Conservation (phyloP, 2,797 vertebrate species). For the Alcedo atthis region DNA sequence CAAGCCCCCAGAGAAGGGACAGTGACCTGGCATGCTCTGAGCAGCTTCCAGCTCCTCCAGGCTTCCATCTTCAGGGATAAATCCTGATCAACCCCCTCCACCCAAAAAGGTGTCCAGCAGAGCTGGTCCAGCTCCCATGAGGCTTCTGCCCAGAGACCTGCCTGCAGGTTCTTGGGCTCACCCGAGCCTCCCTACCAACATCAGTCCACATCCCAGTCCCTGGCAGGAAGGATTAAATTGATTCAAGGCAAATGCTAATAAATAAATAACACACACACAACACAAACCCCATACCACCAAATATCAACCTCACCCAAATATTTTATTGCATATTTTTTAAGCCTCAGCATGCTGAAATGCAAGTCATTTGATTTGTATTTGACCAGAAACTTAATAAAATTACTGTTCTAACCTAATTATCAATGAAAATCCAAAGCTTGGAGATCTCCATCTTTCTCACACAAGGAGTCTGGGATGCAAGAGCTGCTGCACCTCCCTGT, state of each 20-base stretch:
- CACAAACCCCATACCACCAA: background rate
- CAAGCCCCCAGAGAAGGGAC: background rate
- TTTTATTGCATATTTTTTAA: background rate
- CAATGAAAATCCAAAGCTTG: background rate
- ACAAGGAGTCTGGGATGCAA: background rate
- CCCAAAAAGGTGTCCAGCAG: background rate
- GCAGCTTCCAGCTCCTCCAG: background rate
- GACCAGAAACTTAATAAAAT: background rate
- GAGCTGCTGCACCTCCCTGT: background rate
- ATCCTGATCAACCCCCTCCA: background rate
- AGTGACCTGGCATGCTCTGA: background rate
- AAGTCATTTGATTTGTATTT: background rate
- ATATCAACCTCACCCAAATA: background rate
- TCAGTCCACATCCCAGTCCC: background rate
- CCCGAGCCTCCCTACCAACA: accelerated
- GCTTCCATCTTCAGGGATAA: background rate
- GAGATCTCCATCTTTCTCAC: background rate
- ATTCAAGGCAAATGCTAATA: background rate
- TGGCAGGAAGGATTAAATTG: background rate
- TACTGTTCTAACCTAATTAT: background rate
- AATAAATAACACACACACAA: background rate
- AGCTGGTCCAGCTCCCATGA: accelerated
- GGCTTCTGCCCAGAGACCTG: background rate
- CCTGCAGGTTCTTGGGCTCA: background rate
- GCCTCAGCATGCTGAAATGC: background rate